Evolutionary conservation across 2,888 invertebrate species (phyloP).

Genomic region (Byasa hedistus): DNA sequence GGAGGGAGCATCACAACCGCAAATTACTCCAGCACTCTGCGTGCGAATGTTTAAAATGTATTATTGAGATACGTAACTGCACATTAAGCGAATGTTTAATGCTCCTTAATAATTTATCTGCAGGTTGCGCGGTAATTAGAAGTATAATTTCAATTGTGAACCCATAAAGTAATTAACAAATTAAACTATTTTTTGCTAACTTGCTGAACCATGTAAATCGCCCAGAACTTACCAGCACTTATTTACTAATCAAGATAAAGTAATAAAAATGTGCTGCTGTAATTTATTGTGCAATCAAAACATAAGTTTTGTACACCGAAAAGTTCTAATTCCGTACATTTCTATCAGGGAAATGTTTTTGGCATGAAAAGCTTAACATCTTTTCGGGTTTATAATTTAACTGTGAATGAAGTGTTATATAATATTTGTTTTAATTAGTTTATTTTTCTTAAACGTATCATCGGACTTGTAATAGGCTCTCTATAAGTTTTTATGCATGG

Average conservation of each 20-base stretch:
- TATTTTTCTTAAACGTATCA: conserved; percentile 3
- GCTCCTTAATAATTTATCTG: conserved; percentile 51
- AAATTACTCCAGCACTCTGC: conserved; percentile 72
- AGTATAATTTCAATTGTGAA: conserved; percentile 18
- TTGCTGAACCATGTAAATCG: neutral
- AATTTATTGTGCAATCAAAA: too few relatives aligned
- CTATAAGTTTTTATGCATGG: conserved; percentile 66
- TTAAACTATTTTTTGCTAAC: neutral
- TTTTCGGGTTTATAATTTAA: too few relatives aligned
- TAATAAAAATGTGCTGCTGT: too few relatives aligned
- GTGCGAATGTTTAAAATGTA: conserved; percentile 75
- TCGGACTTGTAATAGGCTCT: conserved; percentile 34
- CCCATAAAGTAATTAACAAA: neutral
- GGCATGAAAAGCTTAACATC: neutral
- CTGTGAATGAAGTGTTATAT: too few relatives aligned
- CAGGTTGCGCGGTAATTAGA: conserved; percentile 20
- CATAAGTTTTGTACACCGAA: too few relatives aligned
- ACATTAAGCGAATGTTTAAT: conserved; percentile 53
- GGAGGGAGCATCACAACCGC: conserved; percentile 61
- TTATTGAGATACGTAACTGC: conserved; percentile 62
- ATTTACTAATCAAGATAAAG: too few relatives aligned
- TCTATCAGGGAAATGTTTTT: too few relatives aligned
- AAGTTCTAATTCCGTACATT: too few relatives aligned
- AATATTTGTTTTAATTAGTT: too few relatives aligned
- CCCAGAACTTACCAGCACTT: neutral